Conservation (phyloP, 2,797 vertebrate species). For the Triplophysa bombifrons region DNA sequence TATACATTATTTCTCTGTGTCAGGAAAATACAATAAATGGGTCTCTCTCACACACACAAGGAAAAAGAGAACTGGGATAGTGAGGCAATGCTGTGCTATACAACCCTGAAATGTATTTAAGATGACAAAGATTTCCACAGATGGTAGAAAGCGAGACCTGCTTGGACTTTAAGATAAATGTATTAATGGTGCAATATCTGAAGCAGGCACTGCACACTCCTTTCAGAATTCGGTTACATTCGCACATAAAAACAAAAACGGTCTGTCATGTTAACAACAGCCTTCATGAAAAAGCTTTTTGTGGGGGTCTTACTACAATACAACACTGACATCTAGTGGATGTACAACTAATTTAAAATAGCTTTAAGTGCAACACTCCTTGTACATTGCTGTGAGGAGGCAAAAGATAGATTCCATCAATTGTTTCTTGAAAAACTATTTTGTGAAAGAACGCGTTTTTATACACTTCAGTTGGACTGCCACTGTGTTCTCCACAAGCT, state of each 20-base stretch:
- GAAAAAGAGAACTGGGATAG: constrained; percentile 13
- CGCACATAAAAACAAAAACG: background rate
- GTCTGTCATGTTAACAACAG: background rate
- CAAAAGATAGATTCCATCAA: background rate
- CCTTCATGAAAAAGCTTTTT: background rate
- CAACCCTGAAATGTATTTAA: constrained; percentile 44
- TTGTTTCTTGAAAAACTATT: background rate
- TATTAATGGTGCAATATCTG: constrained; percentile 18
- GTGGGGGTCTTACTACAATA: background rate
- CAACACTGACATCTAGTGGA: constrained; percentile 55
- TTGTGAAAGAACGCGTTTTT: background rate
- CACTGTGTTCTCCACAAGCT: background rate
- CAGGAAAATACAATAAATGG: background rate
- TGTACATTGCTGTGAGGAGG: background rate
- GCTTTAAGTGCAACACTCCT: background rate
- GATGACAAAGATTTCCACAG: constrained; percentile 21
- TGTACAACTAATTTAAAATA: background rate
- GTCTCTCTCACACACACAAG: background rate
- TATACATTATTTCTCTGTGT: background rate
- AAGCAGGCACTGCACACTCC: background rate
- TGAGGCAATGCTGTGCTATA: constrained; percentile 39
- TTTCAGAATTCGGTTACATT: background rate
- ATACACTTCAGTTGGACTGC: background rate
- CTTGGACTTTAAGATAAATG: constrained; percentile 8
- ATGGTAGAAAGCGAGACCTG: constrained; percentile 7